Evolutionary conservation across 2,888 invertebrate species (phyloP), one percentile per base, ranked within the genome.

Genomic region (Zeuzera pyrina): DNA sequence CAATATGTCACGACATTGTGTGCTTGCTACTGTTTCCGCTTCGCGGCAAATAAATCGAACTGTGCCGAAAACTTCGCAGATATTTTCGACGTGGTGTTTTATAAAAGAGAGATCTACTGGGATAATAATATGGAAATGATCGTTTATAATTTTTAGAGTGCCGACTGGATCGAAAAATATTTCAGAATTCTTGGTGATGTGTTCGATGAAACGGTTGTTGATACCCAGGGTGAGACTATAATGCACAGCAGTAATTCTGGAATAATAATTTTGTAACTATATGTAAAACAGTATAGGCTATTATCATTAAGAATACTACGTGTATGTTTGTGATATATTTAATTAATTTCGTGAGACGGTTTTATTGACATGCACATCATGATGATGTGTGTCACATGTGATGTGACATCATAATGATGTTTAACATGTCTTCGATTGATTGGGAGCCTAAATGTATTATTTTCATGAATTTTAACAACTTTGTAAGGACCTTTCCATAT

Each of bases 401-500:
- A n/a, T n/a, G n/a, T n/a, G n/a, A 45, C 31, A 12, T 45, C 45
- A 14, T 23, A 45, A 11, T 46, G 45, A 16, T 46, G 35, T 10
- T 19, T 37, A 0, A 43, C 40, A 21, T 45, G 43, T 3, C 42
- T 36, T 12, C 42, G 29, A 23, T 43, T 48, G 6, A 48, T 48
- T 4, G 47, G 25, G 5, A 50, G 12, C 0, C 46, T 28, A 1
- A 46, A n/a, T 0, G 43, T 43, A 14, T 50, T 36, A 1, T 44
- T 49, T 7, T 42, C 40, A 28, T 47, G 34, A 3, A 53, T 23
- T 33, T 49, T 47, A 0, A 51, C 31, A 0, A 52, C 31, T 30
- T 47, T 49, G 23, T 42, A 51, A 2, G 48, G 47, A 0, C 48
- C 52, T 39, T 49, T 50, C 49, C 49, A 49, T 2, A 44, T 11